Conservation (phyloP, 2,797 vertebrate genomes). For the Amazona finschi region DNA sequence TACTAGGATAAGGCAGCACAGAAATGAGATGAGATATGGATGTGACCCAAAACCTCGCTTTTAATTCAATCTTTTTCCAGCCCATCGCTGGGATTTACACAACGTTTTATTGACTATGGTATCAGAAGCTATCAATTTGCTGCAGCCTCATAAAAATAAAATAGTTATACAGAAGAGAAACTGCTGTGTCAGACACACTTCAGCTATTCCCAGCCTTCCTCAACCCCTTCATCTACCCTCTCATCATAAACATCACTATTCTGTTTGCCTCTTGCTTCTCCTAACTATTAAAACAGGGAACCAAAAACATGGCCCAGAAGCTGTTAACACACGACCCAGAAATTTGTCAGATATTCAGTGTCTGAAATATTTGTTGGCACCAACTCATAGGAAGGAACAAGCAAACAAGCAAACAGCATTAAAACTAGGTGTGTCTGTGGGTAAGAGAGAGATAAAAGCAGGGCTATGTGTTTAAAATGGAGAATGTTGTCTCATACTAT, state of each 20-base stretch:
- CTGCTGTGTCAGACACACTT: slow-evolving; percentile 59
- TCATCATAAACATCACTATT: slow-evolving; percentile 58
- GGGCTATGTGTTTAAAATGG: slow-evolving; percentile 48
- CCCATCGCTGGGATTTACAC: slow-evolving; percentile 69
- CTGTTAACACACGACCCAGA: slow-evolving; percentile 55
- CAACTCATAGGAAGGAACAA: slow-evolving; percentile 48
- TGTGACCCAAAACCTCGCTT: slow-evolving; percentile 63
- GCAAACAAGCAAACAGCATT: slow-evolving; percentile 24
- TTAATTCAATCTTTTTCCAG: slow-evolving; percentile 71
- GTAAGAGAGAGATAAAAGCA: slow-evolving; percentile 52
- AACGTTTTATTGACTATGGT: slow-evolving; percentile 68
- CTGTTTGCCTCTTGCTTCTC: slow-evolving; percentile 32
- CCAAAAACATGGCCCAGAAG: slow-evolving; percentile 63
- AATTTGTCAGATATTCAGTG: slow-evolving; percentile 55
- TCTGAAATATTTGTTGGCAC: slow-evolving; percentile 57
- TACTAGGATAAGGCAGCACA: slow-evolving; percentile 21
- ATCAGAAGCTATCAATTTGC: slow-evolving; percentile 68
- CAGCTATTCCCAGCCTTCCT: slow-evolving; percentile 40
- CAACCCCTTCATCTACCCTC: slow-evolving; percentile 43
- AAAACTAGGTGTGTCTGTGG: slow-evolving; percentile 44
- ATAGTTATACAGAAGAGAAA: slow-evolving; percentile 70
- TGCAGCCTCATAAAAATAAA: slow-evolving; percentile 73
- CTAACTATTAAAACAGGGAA: slow-evolving; percentile 54
- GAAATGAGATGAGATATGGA: slow-evolving; percentile 60
- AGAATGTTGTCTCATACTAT: slow-evolving; percentile 32